phyloP scores from a whole-genome alignment of 2,797 vertebrate genomes.

The Artibeus jamaicensis region DNA sequence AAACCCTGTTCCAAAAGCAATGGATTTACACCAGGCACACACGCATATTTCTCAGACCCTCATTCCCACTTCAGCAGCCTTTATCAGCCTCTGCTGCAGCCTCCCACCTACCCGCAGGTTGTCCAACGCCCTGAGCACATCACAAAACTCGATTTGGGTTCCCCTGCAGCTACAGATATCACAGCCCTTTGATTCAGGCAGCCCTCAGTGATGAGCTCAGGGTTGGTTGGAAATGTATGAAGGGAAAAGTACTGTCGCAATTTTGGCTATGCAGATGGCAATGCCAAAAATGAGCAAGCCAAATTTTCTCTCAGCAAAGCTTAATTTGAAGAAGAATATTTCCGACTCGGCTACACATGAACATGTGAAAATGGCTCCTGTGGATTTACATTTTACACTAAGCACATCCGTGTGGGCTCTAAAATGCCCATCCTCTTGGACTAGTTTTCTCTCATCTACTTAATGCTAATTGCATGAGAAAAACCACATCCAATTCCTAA shows the following conservation, averaged over 20 bases:
- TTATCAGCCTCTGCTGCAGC: too few species aligned
- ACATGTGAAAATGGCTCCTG: conserved; percentile 69
- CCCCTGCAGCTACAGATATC: not conserved
- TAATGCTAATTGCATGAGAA: conserved; percentile 78
- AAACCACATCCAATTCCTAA: conserved; percentile 58
- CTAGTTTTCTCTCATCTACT: conserved; percentile 73
- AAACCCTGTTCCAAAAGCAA: not conserved
- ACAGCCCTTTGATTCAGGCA: not conserved
- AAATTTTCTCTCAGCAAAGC: conserved; percentile 60
- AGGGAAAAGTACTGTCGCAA: not conserved
- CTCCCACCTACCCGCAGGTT: not conserved
- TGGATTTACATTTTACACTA: conserved; percentile 67
- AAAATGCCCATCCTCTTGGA: conserved; percentile 70
- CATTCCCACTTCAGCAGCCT: accelerated
- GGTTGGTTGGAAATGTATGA: not conserved
- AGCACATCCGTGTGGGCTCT: conserved; percentile 35
- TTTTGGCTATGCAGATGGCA: conserved; percentile 44
- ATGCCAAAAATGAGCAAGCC: conserved; percentile 2
- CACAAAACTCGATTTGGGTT: not conserved
- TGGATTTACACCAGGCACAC: accelerated
- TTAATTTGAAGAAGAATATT: conserved; percentile 53
- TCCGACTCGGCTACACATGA: conserved; percentile 49
- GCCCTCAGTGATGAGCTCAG: not conserved
- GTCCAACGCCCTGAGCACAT: accelerated
- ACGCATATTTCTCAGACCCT: accelerated